Evolutionary conservation across 2,113 vertebrate genomes (phyloP), one percentile per base, ranked within the genome.

Genomic region (Trinectes maculatus): DNA sequence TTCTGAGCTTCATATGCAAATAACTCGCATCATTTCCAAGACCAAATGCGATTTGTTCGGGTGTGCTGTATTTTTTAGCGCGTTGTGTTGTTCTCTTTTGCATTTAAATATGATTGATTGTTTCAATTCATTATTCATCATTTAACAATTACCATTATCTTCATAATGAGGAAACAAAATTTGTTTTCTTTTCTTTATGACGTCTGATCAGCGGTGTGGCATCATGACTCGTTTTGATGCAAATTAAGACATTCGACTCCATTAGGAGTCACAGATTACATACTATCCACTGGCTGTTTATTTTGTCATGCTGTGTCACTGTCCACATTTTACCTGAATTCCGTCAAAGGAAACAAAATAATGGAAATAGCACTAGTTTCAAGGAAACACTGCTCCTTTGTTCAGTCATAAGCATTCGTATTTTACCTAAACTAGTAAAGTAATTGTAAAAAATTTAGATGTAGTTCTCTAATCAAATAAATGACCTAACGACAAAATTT

Each of bases 81-180:
- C 58, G 69, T 71, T 84, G n/a, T n/a, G n/a, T 75, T 84, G 4
- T 82, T 49, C 66, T 74, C 88, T 87, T 87, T n/a, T n/a, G n/a
- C 71, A 88, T 73, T 48, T 10, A 87, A 88, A 85, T 47, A 51
- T 80, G 65, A 85, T 84, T 87, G 86, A 89, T 86, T 86, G 70
- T 81, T 73, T 80, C 59, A 80, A 89, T 90, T 87, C 57, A 87
- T 77, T 81, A 74, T 48, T 71, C 54, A 82, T 75, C 74, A 44
- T 57, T 63, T 85, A 87, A 86, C 86, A 7, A 18, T n/a, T 70
- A 84, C 75, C 72, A 84, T 82, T 63, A 80, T 84, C 86, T 82
- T 66, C 69, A 72, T 62, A 59, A 54, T 40, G 37, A 63, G 34
- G 74, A 31, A 69, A 82, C 84, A 70, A 82, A 46, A 81, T 56